These are phyloP conservation scores for Thamnaconus septentrionalis DNA, from an alignment of 2,113 vertebrate genomes.

Conservation along the genomic window DNA sequence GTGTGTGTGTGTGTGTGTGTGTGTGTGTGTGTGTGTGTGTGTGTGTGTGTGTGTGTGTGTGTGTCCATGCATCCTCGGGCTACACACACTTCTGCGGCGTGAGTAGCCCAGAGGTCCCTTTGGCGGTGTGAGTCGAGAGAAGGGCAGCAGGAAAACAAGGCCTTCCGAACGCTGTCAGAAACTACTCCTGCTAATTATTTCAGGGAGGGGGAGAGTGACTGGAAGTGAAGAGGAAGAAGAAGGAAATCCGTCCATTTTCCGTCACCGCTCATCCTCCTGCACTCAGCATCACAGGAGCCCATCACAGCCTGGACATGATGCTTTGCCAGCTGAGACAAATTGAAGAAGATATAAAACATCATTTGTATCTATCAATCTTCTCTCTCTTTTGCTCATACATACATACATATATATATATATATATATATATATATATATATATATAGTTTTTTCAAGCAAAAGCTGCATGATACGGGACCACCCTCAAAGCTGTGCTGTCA, in stretches of 20 bases:
- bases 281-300: too few species aligned
- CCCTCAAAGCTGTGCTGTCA: neutral
- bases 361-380: too few species aligned
- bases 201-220: neutral
- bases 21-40: slow-evolving; percentile 24
- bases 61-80: slow-evolving; percentile 15
- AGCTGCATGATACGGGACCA: neutral
- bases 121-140: slow-evolving; percentile 15
- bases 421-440: too few species aligned
- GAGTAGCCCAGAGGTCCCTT: slow-evolving; percentile 15
- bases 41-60: slow-evolving; percentile 25
- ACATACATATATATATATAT: too few species aligned
- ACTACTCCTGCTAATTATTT: slow-evolving; percentile 18
- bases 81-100: slow-evolving; percentile 6
- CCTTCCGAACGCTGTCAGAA: neutral
- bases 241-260: neutral
- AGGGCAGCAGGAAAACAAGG: slow-evolving; percentile 15
- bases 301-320: too few species aligned
- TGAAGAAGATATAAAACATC: too few species aligned
- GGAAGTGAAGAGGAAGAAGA: neutral
- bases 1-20: slow-evolving; percentile 25
- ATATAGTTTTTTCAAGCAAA: neutral
- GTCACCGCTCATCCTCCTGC: too few species aligned
- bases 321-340: neutral
- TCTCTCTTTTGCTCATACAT: too few species aligned